phyloP scores from a whole-genome alignment of 2,797 vertebrate species.

The Choloepus didactylus region DNA sequence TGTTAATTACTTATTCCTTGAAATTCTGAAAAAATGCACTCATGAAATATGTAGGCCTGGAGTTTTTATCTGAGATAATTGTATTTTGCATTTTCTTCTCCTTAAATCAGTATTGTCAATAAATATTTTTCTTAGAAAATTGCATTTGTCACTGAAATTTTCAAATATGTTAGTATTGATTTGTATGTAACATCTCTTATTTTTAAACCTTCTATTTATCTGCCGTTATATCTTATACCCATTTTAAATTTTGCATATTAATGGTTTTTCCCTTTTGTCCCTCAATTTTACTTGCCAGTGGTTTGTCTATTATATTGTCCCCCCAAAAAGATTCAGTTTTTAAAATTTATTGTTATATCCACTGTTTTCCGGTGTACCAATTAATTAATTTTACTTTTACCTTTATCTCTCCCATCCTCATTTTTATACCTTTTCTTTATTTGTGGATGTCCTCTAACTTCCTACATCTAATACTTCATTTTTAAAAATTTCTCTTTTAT shows the following conservation, averaged over 20 bases:
- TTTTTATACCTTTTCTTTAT: conserved; percentile 46
- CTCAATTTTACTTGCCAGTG: background rate
- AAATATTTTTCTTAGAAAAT: conserved; percentile 24
- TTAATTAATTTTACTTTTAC: conserved; percentile 30
- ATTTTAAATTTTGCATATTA: conserved; percentile 46
- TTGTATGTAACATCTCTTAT: background rate
- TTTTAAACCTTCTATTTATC: conserved; percentile 30
- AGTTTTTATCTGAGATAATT: conserved; percentile 26
- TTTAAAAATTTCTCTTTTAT: background rate
- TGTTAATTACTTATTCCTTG: conserved; percentile 5
- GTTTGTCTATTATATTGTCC: background rate
- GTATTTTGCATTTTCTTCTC: background rate
- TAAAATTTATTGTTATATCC: background rate
- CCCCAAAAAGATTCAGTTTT: background rate
- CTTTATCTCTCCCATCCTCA: background rate
- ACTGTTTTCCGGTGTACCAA: background rate
- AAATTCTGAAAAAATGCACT: conserved; percentile 59
- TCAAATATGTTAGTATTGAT: conserved; percentile 2
- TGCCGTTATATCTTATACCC: background rate
- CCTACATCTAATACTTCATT: conserved; percentile 37
- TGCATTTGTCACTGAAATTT: conserved; percentile 13
- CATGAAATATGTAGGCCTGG: background rate
- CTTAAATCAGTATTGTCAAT: conserved; percentile 18
- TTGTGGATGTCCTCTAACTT: background rate
- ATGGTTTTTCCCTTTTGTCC: background rate